Percentiles rank a stretch among this genome's conserved stretches.
phyloP scores from a whole-genome alignment of 1,140 invertebrate species.

The Lordiphosa collinella region DNA sequence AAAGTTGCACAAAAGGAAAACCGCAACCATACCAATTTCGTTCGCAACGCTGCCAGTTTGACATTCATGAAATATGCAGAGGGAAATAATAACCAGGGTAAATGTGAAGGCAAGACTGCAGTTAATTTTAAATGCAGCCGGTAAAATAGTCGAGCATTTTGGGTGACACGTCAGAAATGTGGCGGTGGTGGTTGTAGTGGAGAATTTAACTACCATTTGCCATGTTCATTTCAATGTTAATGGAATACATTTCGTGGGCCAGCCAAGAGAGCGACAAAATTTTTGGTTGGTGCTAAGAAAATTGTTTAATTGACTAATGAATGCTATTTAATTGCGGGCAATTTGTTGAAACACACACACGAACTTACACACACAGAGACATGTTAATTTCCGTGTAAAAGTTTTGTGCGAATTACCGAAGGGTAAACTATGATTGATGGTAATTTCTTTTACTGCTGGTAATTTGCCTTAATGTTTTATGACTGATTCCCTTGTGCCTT shows the following conservation, averaged over 20 bases:
- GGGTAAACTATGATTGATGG: slow-evolving; percentile 29
- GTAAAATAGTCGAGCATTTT: slow-evolving; percentile 7
- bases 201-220: slow-evolving; percentile 21
- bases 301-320: not conserved
- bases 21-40: slow-evolving; percentile 36
- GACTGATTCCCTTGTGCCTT: slow-evolving; percentile 3
- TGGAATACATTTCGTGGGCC: slow-evolving; percentile 5
- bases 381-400: too few relatives aligned
- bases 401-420: slow-evolving; percentile 24
- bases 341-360: slow-evolving; percentile 13
- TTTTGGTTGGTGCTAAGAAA: slow-evolving; percentile 9
- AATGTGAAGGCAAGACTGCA: slow-evolving; percentile 17
- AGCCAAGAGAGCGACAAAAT: not conserved
- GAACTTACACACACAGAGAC: not conserved
- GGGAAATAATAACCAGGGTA: slow-evolving; percentile 21
- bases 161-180: not conserved
- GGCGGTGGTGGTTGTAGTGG: not conserved
- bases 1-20: not conserved
- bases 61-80: slow-evolving; percentile 36
- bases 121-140: not conserved
- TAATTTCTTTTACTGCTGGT: slow-evolving; percentile 20
- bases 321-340: slow-evolving; percentile 19
- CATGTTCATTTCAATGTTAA: slow-evolving; percentile 13
- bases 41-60: slow-evolving; percentile 15
- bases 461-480: slow-evolving; percentile 17